Conservation (phyloP, 2,797 vertebrate genomes). For the Tokudaia tokunoshimensis region DNA sequence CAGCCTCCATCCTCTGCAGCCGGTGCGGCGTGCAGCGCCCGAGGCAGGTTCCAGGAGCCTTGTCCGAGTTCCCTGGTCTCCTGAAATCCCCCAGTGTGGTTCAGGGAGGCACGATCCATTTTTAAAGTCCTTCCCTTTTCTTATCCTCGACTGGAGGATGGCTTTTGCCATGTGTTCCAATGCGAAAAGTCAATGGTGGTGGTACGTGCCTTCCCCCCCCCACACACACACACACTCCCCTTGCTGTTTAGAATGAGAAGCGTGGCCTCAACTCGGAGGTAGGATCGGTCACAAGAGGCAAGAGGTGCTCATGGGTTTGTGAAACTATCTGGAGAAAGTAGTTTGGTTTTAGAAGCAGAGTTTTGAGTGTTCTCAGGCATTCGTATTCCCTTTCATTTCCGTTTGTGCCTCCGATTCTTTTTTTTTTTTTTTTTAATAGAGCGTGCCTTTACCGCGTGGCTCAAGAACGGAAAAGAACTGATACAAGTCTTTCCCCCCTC, state of each 20-base stretch:
- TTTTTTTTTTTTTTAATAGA: not conserved
- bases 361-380: not conserved
- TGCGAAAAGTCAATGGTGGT: not conserved
- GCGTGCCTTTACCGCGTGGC: not conserved
- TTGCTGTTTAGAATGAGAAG: not conserved
- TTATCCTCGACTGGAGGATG: not conserved
- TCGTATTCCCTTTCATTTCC: not conserved
- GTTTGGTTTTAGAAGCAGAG: not conserved
- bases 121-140: not conserved
- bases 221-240: no score
- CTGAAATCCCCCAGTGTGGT: rapidly evolving
- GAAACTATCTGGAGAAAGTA: constrained; percentile 29
- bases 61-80: rapidly evolving
- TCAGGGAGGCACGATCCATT: not conserved
- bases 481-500: not conserved
- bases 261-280: not conserved
- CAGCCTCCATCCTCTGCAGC: not conserved
- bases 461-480: not conserved
- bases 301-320: not conserved
- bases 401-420: not conserved
- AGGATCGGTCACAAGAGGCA: not conserved
- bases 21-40: not conserved
- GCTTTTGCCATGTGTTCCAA: not conserved
- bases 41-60: not conserved
- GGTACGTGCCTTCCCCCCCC: not conserved